Evolutionary conservation across 1,140 invertebrate genomes (phyloP).

Genomic region (Heliconius congener): DNA sequence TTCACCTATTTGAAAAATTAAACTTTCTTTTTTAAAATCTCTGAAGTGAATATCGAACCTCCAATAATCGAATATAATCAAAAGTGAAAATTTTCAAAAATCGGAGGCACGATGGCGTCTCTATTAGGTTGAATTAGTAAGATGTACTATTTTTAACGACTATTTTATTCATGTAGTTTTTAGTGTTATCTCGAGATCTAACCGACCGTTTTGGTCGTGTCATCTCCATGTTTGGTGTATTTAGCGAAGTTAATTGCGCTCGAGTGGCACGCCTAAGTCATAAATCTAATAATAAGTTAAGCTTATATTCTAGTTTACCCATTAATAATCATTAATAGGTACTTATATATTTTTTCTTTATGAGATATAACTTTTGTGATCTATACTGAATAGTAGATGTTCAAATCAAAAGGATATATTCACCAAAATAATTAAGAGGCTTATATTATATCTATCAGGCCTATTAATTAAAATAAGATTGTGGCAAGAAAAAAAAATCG

Average conservation of each 20-base stretch:
- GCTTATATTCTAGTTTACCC: neutral
- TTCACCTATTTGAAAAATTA: too few species aligned
- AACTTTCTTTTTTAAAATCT: too few species aligned
- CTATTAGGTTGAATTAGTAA: neutral
- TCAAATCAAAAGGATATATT: too few species aligned
- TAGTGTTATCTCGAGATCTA: neutral
- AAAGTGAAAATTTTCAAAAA: neutral
- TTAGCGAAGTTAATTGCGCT: neutral
- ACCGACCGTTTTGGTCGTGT: neutral
- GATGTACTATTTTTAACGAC: neutral
- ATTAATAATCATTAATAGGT: neutral
- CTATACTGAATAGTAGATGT: too few species aligned
- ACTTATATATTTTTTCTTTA: constrained; percentile 1
- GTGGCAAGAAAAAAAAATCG: too few species aligned
- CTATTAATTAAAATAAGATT: too few species aligned
- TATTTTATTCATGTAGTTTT: neutral
- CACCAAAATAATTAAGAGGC: too few species aligned
- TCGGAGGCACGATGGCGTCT: neutral
- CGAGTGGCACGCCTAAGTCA: neutral
- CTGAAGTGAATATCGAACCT: neutral
- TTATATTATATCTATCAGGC: too few species aligned
- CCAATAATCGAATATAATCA: neutral
- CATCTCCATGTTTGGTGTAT: neutral
- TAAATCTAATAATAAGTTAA: neutral
- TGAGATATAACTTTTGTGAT: neutral